Percentiles rank a stretch among this genome's conserved stretches.
These are phyloP conservation scores for Alouatta palliata DNA, from an alignment of 2,113 vertebrate species.

Conservation along the genomic window DNA sequence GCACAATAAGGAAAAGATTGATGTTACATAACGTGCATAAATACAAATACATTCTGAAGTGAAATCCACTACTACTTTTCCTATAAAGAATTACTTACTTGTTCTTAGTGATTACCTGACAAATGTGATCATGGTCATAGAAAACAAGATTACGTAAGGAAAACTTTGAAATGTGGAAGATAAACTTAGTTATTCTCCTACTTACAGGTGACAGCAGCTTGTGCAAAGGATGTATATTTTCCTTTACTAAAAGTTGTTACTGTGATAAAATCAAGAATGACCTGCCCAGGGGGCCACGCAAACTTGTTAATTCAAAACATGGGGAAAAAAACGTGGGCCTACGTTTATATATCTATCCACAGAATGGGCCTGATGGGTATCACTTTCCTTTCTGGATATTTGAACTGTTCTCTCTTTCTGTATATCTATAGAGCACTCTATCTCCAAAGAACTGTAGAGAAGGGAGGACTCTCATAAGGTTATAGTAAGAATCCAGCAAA, in stretches of 20 bases:
- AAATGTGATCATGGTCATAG: neutral
- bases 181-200: neutral
- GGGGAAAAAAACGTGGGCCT: neutral
- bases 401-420: neutral
- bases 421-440: neutral
- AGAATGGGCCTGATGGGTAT: neutral
- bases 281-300: accelerated
- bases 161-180: neutral
- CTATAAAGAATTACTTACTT: neutral
- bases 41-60: conserved; percentile 12
- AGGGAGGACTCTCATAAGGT: neutral
- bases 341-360: neutral
- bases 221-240: neutral
- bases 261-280: neutral
- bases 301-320: neutral
- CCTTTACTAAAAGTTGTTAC: neutral
- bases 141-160: neutral
- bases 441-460: neutral
- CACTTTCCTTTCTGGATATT: neutral
- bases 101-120: neutral
- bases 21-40: neutral
- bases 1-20: neutral
- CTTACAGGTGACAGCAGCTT: neutral
- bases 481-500: neutral
- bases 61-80: neutral